These are phyloP conservation scores for Salminus brasiliensis DNA, from an alignment of 2,113 vertebrate genomes.

Conservation along the genomic window DNA sequence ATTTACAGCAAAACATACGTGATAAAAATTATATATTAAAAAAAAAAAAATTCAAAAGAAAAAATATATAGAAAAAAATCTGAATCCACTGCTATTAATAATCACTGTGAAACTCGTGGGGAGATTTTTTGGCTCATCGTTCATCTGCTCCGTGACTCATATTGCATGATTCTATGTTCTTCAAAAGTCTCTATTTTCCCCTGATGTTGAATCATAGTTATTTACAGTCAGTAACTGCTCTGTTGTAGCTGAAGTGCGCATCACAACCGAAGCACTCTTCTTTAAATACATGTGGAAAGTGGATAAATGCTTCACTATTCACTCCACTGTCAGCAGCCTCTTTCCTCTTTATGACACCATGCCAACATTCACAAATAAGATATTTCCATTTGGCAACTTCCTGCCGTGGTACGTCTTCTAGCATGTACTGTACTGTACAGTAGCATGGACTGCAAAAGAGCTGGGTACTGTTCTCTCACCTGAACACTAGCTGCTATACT, in stretches of 20 bases:
- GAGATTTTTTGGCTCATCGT: constrained; percentile 17
- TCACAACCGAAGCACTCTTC: neutral
- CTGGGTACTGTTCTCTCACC: too few relatives aligned
- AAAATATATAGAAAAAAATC: too few relatives aligned
- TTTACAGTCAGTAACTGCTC: constrained; percentile 10
- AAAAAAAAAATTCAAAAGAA: neutral
- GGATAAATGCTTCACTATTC: constrained; percentile 20
- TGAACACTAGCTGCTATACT: too few relatives aligned
- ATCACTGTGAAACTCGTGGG: neutral
- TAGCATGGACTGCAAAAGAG: too few relatives aligned
- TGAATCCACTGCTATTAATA: neutral
- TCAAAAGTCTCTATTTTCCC: constrained; percentile 18
- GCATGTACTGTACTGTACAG: too few relatives aligned
- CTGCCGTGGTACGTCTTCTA: constrained; percentile 19
- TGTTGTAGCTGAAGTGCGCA: neutral
- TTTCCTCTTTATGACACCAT: neutral
- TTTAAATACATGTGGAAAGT: neutral
- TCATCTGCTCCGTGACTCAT: constrained; percentile 29
- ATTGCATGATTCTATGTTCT: constrained; percentile 18
- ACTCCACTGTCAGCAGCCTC: neutral
- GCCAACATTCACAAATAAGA: constrained; percentile 29
- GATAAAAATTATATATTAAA: too few relatives aligned
- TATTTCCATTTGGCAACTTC: constrained; percentile 40
- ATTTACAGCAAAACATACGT: too few relatives aligned
- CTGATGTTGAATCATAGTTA: constrained; percentile 36